A percentile compares a stretch with the other conserved stretches of the same genome.
phyloP scores from a whole-genome alignment of 2,113 vertebrate species.

The Halcyon malimbica region DNA sequence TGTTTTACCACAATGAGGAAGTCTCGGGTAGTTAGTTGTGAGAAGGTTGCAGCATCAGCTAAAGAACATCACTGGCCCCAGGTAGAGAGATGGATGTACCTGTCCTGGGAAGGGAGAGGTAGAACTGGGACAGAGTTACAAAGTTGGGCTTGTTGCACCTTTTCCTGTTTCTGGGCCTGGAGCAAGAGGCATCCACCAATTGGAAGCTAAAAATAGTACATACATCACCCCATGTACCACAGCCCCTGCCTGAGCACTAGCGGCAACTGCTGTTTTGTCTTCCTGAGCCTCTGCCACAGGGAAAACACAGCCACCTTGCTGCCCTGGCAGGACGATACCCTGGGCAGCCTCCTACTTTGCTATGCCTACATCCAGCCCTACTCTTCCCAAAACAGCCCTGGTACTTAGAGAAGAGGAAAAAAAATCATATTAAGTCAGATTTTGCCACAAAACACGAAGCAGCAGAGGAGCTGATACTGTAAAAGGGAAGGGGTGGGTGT shows the following conservation, averaged over 20 bases:
- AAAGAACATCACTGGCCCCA: background rate
- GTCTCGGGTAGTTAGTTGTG: background rate
- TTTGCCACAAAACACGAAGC: background rate
- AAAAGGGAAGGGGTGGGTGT: conserved; percentile 14
- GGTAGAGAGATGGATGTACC: background rate
- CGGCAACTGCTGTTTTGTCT: background rate
- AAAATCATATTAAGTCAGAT: background rate
- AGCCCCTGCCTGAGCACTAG: background rate
- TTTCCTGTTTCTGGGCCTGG: background rate
- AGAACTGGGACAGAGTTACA: background rate
- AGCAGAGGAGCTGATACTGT: background rate
- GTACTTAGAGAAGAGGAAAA: background rate
- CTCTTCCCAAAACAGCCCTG: background rate
- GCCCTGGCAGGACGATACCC: background rate
- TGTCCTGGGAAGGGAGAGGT: background rate
- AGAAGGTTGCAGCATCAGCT: background rate
- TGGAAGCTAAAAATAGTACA: background rate
- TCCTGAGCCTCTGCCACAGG: background rate
- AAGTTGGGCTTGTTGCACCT: background rate
- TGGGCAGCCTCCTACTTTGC: background rate
- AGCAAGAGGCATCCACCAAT: background rate
- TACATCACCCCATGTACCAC: background rate
- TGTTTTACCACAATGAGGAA: background rate
- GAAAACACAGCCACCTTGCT: background rate
- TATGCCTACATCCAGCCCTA: background rate